These are phyloP conservation scores for Carettochelys insculpta DNA, from an alignment of 2,113 vertebrate genomes.

Conservation along the genomic window DNA sequence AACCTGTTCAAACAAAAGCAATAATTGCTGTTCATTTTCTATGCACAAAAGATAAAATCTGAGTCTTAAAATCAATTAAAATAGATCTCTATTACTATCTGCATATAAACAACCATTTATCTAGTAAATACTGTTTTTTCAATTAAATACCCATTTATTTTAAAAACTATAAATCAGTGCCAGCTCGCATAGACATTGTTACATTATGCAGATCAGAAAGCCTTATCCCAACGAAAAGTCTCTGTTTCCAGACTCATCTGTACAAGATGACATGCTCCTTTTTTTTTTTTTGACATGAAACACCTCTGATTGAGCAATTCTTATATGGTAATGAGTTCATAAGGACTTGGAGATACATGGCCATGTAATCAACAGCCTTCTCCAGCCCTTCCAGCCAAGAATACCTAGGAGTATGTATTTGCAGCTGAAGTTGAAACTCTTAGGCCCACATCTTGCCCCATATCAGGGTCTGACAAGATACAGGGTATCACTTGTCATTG, in stretches of 20 bases:
- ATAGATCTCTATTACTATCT: conserved; percentile 11
- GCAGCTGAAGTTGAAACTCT: conserved; percentile 25
- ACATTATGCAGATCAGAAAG: conserved; percentile 44
- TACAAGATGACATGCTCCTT: conserved; percentile 4
- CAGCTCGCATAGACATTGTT: conserved; percentile 24
- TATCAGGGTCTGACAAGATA: neutral
- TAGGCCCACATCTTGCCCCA: neutral
- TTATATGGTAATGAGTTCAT: neutral
- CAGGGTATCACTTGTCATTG: neutral
- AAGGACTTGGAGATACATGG: conserved; percentile 7
- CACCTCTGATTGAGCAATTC: conserved; percentile 11
- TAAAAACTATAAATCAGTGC: conserved; percentile 14
- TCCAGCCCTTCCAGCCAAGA: conserved; percentile 32
- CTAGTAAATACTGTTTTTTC: conserved; percentile 10
- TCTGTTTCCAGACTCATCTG: conserved; percentile 14
- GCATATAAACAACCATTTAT: neutral
- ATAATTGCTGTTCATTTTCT: conserved; percentile 32
- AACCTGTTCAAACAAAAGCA: conserved; percentile 11
- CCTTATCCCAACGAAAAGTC: neutral
- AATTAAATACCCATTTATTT: conserved; percentile 34
- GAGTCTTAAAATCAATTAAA: conserved; percentile 24
- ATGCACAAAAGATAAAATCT: conserved; percentile 30
- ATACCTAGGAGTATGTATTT: conserved; percentile 20
- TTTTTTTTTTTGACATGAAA: conserved; percentile 23
- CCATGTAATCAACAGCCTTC: conserved; percentile 15